Evolutionary conservation across 2,113 vertebrate species (phyloP), one percentile per base, ranked within the genome.

Genomic region (Crocuta crocuta): DNA sequence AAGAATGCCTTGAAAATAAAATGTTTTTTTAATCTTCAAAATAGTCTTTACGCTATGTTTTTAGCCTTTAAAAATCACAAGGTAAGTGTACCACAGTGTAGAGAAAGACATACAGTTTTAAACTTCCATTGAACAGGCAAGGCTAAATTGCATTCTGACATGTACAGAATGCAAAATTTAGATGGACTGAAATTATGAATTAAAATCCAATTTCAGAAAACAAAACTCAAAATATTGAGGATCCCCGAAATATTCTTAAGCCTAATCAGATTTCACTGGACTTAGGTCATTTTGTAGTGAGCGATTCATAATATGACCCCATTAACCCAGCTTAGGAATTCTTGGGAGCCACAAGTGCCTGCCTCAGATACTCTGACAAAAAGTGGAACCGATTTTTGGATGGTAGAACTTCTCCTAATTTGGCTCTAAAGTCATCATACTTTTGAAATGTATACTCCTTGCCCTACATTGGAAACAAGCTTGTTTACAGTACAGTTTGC

Each of bases 201-300:
- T 63, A 63, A 66, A 66, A 76, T 76, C 26, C 73, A 76, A 28
- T 76, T 76, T 98, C 95, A 81, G 96, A 79, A 91, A 96, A 95
- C 95, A 70, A 91, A 97, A 99, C 97, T 98, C 98, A 98, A 98
- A 99, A 98, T 98, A 98, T 26, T 98, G 98, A 99, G 99, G 98
- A 99, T 99, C 99, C 99, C 99, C 99, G 99, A 99, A 99, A 99
- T 98, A 98, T 97, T 98, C 98, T 98, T 98, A 82, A 98, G 98
- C 39, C 43, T 76, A 16, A 45, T 76, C 23, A 45, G 24, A 35
- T 74, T 74, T 74, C 73, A 45, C 39, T 74, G 23, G 23, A 45
- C 12, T 76, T 43, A 76, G 43, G 39, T 76, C 24, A 76, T 76
- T 76, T 76, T 76, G 24, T 76, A 9, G 23, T 76, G 73, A 28